Conservation (phyloP, 1,140 invertebrate species). For the Lasioglossum baleicum region DNA sequence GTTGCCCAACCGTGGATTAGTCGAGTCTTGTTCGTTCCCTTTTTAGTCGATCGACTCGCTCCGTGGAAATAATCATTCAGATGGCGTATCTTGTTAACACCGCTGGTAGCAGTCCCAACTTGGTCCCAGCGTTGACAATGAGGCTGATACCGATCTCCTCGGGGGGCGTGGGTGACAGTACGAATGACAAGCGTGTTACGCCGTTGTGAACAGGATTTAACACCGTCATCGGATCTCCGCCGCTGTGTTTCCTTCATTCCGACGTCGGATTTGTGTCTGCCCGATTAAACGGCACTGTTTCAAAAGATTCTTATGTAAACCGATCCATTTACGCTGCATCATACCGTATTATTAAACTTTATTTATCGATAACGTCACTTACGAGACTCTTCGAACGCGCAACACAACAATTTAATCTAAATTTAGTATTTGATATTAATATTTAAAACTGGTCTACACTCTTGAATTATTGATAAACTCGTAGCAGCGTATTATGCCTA, state of each 20-base stretch:
- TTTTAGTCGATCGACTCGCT: background rate
- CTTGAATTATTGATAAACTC: no score
- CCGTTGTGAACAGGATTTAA: constrained; percentile 28
- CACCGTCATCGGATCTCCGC: background rate
- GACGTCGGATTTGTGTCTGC: background rate
- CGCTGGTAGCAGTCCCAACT: constrained; percentile 11
- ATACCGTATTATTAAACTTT: no score
- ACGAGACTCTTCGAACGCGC: no score
- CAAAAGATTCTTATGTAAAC: background rate
- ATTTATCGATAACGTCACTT: no score
- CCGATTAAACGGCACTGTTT: background rate
- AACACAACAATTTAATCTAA: no score
- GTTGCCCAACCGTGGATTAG: no score
- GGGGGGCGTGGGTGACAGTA: constrained; percentile 16
- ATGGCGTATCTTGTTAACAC: constrained; percentile 21
- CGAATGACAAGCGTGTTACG: constrained; percentile 30
- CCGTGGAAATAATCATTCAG: constrained; percentile 19
- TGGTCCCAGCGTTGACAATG: constrained; percentile 12
- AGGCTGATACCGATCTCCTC: constrained; percentile 9
- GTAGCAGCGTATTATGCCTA: no score
- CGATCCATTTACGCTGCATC: background rate
- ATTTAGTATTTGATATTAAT: no score
- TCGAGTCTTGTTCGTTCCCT: background rate
- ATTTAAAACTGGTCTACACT: no score
- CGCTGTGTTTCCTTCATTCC: background rate